A percentile compares a stretch with the other conserved stretches of the same genome.
Conservation (phyloP, 2,888 invertebrate genomes). For the Morpho helenor region DNA sequence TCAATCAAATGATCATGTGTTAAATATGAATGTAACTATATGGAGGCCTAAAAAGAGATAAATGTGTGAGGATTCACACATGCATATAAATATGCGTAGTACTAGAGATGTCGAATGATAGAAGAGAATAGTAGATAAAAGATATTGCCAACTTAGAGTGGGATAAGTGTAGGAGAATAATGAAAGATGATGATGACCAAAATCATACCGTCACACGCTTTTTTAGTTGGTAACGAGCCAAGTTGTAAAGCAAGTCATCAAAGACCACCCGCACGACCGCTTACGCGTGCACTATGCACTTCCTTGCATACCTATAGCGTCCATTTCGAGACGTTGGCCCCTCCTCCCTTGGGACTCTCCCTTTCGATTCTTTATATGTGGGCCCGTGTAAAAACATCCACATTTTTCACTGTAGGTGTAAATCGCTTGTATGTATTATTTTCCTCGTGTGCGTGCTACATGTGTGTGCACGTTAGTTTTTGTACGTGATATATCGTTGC, state of each 20-base stretch:
- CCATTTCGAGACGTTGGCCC: slow-evolving; percentile 74
- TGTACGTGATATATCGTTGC: slow-evolving; percentile 38
- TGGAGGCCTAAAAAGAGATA: too few relatives aligned
- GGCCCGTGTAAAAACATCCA: slow-evolving; percentile 13
- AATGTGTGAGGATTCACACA: too few relatives aligned
- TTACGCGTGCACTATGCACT: slow-evolving; percentile 57
- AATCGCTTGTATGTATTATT: slow-evolving; percentile 33
- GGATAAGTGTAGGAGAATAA: too few relatives aligned
- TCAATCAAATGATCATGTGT: too few relatives aligned
- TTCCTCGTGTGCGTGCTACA: background rate
- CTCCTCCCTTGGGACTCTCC: slow-evolving; percentile 78
- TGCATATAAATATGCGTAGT: too few relatives aligned
- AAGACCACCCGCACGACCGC: slow-evolving; percentile 19
- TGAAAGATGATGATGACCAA: too few relatives aligned
- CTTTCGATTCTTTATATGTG: slow-evolving; percentile 54
- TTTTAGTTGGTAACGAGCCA: too few relatives aligned
- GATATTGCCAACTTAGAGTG: too few relatives aligned
- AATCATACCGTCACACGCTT: too few relatives aligned
- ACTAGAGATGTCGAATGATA: too few relatives aligned
- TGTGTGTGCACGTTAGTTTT: slow-evolving; percentile 29
- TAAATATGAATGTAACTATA: too few relatives aligned
- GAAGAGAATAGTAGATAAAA: too few relatives aligned
- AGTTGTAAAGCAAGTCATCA: background rate
- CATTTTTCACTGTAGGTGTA: slow-evolving; percentile 8
- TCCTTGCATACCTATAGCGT: slow-evolving; percentile 73